A percentile compares a stretch with the other conserved stretches of the same genome.
Evolutionary conservation across 2,888 invertebrate genomes (phyloP).

Genomic region (Chrysodeixis includens): DNA sequence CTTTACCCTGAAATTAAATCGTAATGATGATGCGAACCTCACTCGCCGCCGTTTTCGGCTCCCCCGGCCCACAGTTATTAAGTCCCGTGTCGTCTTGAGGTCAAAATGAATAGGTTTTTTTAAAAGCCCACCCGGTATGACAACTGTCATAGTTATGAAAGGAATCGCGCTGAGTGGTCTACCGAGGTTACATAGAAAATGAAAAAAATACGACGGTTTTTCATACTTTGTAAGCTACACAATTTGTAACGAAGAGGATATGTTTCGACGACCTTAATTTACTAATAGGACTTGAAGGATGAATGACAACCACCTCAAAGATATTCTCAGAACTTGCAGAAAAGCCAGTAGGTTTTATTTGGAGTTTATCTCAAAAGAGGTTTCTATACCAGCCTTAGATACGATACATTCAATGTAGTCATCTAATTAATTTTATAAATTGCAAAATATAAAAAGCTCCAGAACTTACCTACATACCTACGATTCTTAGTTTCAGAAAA

Average conservation of each 20-base stretch:
- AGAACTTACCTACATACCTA: not conserved
- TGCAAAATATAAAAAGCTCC: conserved; percentile 7
- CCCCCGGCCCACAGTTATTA: conserved; percentile 78
- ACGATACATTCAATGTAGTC: not conserved
- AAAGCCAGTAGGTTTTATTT: conserved; percentile 15
- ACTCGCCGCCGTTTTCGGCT: conserved; percentile 78
- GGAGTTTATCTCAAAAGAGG: not conserved
- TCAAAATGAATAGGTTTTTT: conserved; percentile 86
- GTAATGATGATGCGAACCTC: conserved; percentile 86
- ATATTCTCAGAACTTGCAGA: conserved; percentile 4
- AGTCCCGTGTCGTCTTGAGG: conserved; percentile 84
- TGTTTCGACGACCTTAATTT: conserved; percentile 58
- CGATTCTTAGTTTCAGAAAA: conserved; percentile 49
- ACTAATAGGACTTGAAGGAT: conserved; percentile 59
- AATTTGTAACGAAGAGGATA: conserved; percentile 53
- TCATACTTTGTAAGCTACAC: conserved; percentile 40
- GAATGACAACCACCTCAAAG: conserved; percentile 22
- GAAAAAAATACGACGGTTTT: conserved; percentile 55
- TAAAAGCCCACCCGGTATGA: conserved; percentile 78
- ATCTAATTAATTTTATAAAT: not conserved
- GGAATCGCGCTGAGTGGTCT: conserved; percentile 79
- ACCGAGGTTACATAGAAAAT: conserved; percentile 65
- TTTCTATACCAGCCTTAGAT: not conserved
- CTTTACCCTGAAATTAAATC: conserved; percentile 87
- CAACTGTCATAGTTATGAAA: conserved; percentile 85